Base-by-base conservation (phyloP, 2,888 invertebrate species). In the Macrosoma leucophasiata region DNA sequence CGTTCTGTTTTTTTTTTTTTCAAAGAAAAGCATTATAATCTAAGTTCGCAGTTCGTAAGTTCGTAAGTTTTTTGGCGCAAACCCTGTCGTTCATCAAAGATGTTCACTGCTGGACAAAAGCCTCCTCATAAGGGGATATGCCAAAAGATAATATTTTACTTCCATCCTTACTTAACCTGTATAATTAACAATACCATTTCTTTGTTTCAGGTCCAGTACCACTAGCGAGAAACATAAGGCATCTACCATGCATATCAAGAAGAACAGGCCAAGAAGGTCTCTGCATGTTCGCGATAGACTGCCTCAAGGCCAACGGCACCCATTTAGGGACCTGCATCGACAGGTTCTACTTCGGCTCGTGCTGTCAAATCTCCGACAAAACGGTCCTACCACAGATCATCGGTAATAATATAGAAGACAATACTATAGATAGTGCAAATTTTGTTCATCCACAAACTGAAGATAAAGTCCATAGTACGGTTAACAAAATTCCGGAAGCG, bases 231-330 rank as follows among this genome's bases (percentile, higher is more conserved):
- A 95, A 95, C 72, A 96, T 96, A 66, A 88, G 95, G 62, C 94
- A 95, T 62, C 82, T 95, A 55, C 93, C 95, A 14, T 96, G 96
- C 76, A 90, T 94, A 65, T 93, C 94, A 36, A 87, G 93, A 62
- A 88, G 90, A 61, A 90, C 91, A 15, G 91, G 90, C 18, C 89
- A 92, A 48, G 91, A 91, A 41, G 96, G 96, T 1, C 87, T 94
- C 1, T 96, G 96, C 62, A 96, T 96, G 96, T 96, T 96, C 64
- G 96, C 95, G 40, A 95, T 95, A 71, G 94, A 96, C 57, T 96
- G 96, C 67, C 88, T 94, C 26, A 94, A 95, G 84, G 89, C 92
- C 39, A 96, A 96, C 64, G 96, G 96, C 22, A 92, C 95, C 0
- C 96, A 96, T 58, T 79, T 96, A 47, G 96, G 95, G 15, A 95